phyloP scores from a whole-genome alignment of 2,113 vertebrate species.

The Ciconia boyciana region DNA sequence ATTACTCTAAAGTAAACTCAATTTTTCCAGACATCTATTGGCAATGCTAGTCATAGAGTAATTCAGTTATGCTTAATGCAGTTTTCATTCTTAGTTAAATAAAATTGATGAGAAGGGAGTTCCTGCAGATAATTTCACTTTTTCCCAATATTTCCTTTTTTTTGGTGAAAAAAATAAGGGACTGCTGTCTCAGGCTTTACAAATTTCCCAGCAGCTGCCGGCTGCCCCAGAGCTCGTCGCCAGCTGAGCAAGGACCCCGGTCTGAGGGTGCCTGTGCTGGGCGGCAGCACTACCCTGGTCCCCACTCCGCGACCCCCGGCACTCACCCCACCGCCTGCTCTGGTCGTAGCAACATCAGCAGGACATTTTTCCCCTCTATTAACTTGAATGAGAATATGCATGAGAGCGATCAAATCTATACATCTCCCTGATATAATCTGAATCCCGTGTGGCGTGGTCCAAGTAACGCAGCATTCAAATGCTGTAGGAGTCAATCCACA shows the following conservation, averaged over 20 bases:
- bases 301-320: rapidly evolving
- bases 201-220: not conserved
- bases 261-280: not conserved
- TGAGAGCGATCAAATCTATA: rapidly evolving
- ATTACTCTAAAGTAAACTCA: not conserved
- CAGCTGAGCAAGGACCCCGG: not conserved
- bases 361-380: not conserved
- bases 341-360: not conserved
- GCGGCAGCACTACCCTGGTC: not conserved
- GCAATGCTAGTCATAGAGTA: not conserved
- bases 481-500: not conserved
- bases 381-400: not conserved
- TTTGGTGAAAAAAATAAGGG: not conserved
- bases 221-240: rapidly evolving
- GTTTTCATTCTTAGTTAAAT: not conserved
- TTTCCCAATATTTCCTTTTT: not conserved
- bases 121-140: not conserved
- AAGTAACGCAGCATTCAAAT: not conserved
- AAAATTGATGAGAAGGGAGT: not conserved
- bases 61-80: not conserved
- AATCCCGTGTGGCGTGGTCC: rapidly evolving
- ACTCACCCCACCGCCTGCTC: not conserved
- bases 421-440: rapidly evolving
- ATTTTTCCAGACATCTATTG: not conserved
- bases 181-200: not conserved